Conservation (phyloP, 2,888 invertebrate genomes). For the Brassicogethes aeneus region DNA sequence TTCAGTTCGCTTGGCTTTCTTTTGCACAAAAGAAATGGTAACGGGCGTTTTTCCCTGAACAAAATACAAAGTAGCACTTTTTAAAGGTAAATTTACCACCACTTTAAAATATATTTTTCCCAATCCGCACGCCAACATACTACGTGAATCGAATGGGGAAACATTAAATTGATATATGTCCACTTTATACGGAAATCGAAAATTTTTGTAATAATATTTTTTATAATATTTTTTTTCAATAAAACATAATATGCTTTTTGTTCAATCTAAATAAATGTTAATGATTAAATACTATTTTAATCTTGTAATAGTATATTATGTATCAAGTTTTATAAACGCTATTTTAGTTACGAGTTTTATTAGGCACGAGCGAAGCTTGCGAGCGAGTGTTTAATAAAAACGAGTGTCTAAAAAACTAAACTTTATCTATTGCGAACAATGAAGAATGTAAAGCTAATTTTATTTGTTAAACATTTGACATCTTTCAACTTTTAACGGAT, state of each 20-base stretch:
- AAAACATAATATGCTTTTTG: background rate
- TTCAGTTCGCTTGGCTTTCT: conserved; percentile 13
- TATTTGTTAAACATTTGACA: no score
- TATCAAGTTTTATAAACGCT: no score
- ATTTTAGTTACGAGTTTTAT: no score
- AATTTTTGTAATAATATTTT: background rate
- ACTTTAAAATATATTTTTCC: conserved; percentile 29
- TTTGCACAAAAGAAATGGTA: conserved; percentile 18
- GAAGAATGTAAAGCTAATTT: no score
- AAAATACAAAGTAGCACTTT: conserved; percentile 28
- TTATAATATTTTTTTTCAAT: background rate
- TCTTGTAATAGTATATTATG: no score
- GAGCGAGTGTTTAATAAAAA: no score
- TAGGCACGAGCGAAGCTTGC: no score
- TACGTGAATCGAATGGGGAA: conserved; percentile 22
- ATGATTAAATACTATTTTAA: no score
- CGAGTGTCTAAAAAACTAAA: no score
- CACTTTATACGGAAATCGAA: background rate
- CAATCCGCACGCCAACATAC: conserved; percentile 23
- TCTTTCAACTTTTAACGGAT: no score
- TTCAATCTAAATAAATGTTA: no score
- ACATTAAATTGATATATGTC: conserved; percentile 2
- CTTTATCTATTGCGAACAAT: no score
- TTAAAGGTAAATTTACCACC: conserved; percentile 30
- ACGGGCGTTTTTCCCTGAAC: conserved; percentile 15